These are phyloP conservation scores for Labroides dimidiatus DNA, from an alignment of 2,797 vertebrate genomes.

Conservation along the genomic window DNA sequence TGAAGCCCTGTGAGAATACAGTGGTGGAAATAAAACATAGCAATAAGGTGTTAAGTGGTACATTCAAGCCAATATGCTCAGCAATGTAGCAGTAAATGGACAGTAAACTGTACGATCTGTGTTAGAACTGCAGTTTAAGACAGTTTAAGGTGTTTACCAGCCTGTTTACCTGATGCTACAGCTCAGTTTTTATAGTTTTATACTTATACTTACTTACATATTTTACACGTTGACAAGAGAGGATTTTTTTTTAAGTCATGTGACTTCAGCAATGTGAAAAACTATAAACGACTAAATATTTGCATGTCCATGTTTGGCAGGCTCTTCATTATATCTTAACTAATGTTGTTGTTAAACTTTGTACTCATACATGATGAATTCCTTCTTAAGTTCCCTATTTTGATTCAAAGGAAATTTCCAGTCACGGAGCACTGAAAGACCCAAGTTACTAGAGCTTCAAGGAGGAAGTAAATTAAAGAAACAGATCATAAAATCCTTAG, in stretches of 20 bases:
- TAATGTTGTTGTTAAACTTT: too few relatives aligned
- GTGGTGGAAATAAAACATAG: constrained; percentile 29
- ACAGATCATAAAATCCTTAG: too few relatives aligned
- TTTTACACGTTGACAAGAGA: background rate
- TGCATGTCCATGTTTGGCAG: too few relatives aligned
- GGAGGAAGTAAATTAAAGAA: too few relatives aligned
- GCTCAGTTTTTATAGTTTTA: background rate
- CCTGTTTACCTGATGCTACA: background rate
- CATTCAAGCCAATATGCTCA: constrained; percentile 23
- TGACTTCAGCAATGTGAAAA: too few relatives aligned
- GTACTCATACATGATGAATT: too few relatives aligned
- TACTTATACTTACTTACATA: background rate
- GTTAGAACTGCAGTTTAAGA: constrained; percentile 1
- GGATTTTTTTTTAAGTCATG: background rate
- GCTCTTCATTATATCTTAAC: too few relatives aligned
- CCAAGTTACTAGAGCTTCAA: too few relatives aligned
- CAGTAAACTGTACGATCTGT: background rate
- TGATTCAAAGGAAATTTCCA: too few relatives aligned
- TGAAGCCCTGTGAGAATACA: constrained; percentile 15
- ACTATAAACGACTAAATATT: too few relatives aligned
- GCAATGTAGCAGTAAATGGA: constrained; percentile 22
- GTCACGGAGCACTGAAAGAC: too few relatives aligned
- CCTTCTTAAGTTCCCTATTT: too few relatives aligned
- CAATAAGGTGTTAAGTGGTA: constrained; percentile 34
- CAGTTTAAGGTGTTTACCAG: background rate